Base-by-base conservation (phyloP, 1,140 invertebrate genomes). In the Onthophagus taurus region DNA sequence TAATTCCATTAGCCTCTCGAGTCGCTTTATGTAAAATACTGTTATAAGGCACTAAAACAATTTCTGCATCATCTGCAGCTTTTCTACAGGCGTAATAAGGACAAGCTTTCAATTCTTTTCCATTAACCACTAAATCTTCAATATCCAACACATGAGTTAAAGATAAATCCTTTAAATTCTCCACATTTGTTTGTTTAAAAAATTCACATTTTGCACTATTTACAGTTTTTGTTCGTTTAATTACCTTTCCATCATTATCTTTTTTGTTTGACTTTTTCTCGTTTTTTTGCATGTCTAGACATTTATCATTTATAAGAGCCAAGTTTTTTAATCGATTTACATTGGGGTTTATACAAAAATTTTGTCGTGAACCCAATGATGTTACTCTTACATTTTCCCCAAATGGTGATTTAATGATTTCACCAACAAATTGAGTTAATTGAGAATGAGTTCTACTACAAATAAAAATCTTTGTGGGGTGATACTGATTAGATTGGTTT, bases 401-500 rank as follows among this genome's bases (percentile, higher is more conserved):
- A 68, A 85, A 95, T 5, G 78, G 73, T 52, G 88, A 96, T 58
- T 81, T 83, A 49, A 86, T 80, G 0, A 99, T 72, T 74, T 98
- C 95, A 38, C 79, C 74, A 18, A 97, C 77, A 72, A 97, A 93
- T 64, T 99, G 95, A 2, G 85, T 77, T 17, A 99, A 66, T 63
- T 99, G 95, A 6, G 93, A 97, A 70, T 99, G 94, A 20, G 95
- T 98, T 62, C 95, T 75, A 49, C 91, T 96, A 56, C 90, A 93
- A 68, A 90, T 96, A 57, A 84, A 91, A 48, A 97, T 85, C 80
- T 95, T n/a, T n/a, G n/a, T n/a, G n/a, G n/a, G n/a, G n/a, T 69
- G 4, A 74, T 74, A 47, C 4, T n/a, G n/a, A n/a, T n/a, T n/a
- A n/a, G n/a, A n/a, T n/a, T n/a, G n/a, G n/a, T 71, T 64, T 38